Evolutionary conservation across 2,113 vertebrate species (phyloP).

Genomic region (Prunella himalayana): DNA sequence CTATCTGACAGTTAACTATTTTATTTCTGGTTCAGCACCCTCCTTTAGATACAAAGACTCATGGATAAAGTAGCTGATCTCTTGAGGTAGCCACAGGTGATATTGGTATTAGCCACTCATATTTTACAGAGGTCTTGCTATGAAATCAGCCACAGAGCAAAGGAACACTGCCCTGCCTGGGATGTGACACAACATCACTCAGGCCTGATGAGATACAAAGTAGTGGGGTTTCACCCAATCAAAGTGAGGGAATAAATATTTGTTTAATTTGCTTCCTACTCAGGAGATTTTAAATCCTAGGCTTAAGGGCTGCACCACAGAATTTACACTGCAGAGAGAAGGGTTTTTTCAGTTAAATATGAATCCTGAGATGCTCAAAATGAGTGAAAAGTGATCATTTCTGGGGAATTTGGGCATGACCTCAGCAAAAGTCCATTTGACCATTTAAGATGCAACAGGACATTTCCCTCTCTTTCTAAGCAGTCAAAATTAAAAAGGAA

Average conservation of each 20-base stretch:
- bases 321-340: neutral
- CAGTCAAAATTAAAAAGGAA: neutral
- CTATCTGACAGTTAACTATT: neutral
- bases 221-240: neutral
- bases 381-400: neutral
- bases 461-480: neutral
- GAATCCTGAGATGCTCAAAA: neutral
- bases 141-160: neutral
- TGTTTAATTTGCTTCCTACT: neutral
- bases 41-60: neutral
- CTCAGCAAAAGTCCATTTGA: neutral
- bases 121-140: neutral
- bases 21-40: neutral
- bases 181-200: neutral
- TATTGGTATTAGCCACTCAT: neutral
- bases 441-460: neutral
- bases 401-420: neutral
- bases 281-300: neutral
- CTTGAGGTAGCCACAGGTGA: neutral
- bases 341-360: neutral
- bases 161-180: neutral
- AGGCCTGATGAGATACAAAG: neutral
- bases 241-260: neutral
- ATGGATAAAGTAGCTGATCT: neutral
- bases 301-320: neutral